phyloP scores from a whole-genome alignment of 2,888 invertebrate genomes.

The Agrochola lota region DNA sequence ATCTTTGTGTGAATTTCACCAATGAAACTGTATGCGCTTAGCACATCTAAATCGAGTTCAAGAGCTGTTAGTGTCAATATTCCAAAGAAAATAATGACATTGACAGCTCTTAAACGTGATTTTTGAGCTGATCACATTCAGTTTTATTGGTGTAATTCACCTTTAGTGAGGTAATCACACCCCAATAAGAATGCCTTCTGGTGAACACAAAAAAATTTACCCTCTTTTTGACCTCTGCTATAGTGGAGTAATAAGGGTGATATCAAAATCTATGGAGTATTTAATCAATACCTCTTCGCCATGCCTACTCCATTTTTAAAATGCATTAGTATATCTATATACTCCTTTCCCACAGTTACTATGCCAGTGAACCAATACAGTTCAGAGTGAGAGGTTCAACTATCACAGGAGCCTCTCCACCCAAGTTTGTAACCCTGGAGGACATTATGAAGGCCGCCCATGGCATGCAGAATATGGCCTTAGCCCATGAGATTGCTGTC shows the following conservation, averaged over 20 bases:
- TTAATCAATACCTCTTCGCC: constrained; percentile 31
- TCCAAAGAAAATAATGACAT: no score
- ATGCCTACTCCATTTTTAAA: neutral
- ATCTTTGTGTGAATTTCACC: no score
- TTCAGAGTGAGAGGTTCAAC: constrained; percentile 91
- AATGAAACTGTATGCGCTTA: no score
- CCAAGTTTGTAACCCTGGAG: constrained; percentile 95
- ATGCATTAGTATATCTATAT: neutral
- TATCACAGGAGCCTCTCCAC: constrained; percentile 94
- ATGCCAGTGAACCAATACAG: constrained; percentile 85
- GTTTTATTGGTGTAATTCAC: no score
- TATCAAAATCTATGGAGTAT: neutral
- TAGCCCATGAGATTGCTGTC: constrained; percentile 99
- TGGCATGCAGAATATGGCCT: constrained; percentile 97
- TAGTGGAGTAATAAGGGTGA: no score
- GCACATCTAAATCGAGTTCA: no score
- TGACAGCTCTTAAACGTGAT: no score
- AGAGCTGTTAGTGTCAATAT: no score
- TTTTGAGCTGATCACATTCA: no score
- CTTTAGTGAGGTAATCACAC: no score
- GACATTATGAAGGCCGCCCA: constrained; percentile 97
- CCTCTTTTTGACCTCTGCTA: neutral
- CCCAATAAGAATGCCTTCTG: no score
- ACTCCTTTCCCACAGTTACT: constrained; percentile 74
- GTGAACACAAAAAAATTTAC: neutral